Evolutionary conservation across 1,140 invertebrate species (phyloP).

Genomic region (Bombus pyrosoma): DNA sequence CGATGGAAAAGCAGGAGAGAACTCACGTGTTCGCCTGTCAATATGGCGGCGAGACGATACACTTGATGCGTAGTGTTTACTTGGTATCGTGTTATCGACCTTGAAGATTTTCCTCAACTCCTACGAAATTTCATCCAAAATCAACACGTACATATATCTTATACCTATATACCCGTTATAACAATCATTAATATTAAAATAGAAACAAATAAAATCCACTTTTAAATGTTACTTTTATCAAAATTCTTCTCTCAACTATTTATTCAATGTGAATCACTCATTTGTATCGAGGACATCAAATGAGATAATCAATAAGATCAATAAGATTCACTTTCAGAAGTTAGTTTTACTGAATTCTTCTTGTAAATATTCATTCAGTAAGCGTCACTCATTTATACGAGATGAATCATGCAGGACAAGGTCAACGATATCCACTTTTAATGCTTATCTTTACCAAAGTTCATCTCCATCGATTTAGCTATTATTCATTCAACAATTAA

Average conservation of each 20-base stretch:
- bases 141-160: background rate
- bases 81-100: constrained; percentile 39
- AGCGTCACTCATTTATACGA: background rate
- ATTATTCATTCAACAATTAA: too few species aligned
- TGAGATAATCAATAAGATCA: background rate
- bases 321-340: background rate
- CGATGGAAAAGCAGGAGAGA: constrained; percentile 31
- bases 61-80: constrained; percentile 59
- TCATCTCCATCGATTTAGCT: background rate
- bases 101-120: background rate
- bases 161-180: background rate
- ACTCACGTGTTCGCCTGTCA: constrained; percentile 64
- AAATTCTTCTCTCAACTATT: too few species aligned
- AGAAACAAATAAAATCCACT: background rate
- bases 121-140: background rate
- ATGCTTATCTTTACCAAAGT: background rate
- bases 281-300: background rate
- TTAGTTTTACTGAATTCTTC: too few species aligned
- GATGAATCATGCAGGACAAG: background rate
- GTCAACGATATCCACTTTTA: background rate
- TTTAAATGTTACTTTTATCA: background rate
- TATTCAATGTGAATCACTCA: too few species aligned
- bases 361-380: background rate
- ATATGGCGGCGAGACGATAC: constrained; percentile 60
- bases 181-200: background rate